Percentiles rank a stretch among this genome's conserved stretches.
These are phyloP conservation scores for Arrhamphus sclerolepis DNA, from an alignment of 2,797 vertebrate genomes.

Conservation along the genomic window DNA sequence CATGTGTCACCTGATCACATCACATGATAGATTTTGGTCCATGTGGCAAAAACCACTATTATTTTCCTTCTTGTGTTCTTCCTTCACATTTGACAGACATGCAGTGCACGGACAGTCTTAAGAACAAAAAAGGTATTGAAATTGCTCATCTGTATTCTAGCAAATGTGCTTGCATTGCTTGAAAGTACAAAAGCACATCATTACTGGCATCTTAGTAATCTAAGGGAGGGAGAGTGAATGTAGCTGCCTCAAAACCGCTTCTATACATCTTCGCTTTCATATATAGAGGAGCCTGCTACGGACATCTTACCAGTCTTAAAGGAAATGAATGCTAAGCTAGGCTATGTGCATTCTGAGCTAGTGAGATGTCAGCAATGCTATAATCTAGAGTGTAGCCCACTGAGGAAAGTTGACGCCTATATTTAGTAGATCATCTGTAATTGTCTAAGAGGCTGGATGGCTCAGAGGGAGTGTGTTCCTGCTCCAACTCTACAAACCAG, in stretches of 20 bases:
- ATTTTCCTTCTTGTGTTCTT: neutral
- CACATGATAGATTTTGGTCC: conserved; percentile 2
- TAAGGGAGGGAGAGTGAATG: neutral
- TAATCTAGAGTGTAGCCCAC: conserved; percentile 3
- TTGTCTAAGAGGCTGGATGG: neutral
- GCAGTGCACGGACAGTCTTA: neutral
- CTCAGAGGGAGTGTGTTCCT: neutral
- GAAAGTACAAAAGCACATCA: neutral
- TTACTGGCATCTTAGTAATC: neutral
- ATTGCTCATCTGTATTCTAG: neutral
- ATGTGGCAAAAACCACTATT: neutral
- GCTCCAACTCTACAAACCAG: neutral
- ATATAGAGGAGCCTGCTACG: neutral
- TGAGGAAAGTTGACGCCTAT: neutral
- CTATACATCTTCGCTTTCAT: neutral
- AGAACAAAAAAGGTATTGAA: neutral
- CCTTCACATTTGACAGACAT: neutral
- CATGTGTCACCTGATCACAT: conserved; percentile 4
- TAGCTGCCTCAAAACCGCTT: neutral
- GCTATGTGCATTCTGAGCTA: neutral
- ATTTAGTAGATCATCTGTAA: neutral
- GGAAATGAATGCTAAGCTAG: too few species aligned
- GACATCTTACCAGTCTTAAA: too few species aligned
- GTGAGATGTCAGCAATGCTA: conserved; percentile 9
- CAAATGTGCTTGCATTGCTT: neutral